These are phyloP conservation scores for Hafferia zeledoni DNA, from an alignment of 2,797 vertebrate species.

Conservation along the genomic window DNA sequence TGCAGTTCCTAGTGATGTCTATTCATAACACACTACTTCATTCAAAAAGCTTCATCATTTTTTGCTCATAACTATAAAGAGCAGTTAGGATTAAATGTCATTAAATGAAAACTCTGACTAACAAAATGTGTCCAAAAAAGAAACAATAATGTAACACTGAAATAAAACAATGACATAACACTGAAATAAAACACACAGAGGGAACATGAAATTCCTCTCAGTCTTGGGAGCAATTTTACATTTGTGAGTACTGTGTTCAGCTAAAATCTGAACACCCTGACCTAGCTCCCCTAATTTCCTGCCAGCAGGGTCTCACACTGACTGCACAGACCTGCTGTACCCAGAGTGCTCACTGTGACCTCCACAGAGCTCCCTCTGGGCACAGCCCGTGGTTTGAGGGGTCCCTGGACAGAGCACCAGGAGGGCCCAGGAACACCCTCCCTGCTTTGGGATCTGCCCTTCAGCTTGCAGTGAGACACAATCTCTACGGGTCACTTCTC, in stretches of 20 bases:
- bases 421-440: background rate
- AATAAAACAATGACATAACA: background rate
- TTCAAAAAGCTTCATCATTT: background rate
- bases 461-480: accelerated
- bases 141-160: background rate
- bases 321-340: background rate
- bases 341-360: background rate
- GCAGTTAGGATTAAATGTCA: background rate
- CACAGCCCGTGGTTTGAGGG: background rate
- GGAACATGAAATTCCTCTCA: background rate
- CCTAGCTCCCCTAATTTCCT: background rate
- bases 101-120: background rate
- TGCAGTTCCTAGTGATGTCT: background rate
- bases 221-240: background rate
- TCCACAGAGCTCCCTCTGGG: background rate
- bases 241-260: background rate
- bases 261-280: background rate
- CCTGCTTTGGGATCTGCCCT: background rate
- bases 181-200: background rate
- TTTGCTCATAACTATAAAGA: background rate
- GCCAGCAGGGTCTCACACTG: too few relatives aligned
- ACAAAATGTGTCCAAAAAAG: background rate
- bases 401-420: background rate
- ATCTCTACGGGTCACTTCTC: accelerated
- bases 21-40: background rate